Percentiles rank a stretch among this genome's conserved stretches.
Conservation (phyloP, 2,888 invertebrate species). For the Mythimna pallens region DNA sequence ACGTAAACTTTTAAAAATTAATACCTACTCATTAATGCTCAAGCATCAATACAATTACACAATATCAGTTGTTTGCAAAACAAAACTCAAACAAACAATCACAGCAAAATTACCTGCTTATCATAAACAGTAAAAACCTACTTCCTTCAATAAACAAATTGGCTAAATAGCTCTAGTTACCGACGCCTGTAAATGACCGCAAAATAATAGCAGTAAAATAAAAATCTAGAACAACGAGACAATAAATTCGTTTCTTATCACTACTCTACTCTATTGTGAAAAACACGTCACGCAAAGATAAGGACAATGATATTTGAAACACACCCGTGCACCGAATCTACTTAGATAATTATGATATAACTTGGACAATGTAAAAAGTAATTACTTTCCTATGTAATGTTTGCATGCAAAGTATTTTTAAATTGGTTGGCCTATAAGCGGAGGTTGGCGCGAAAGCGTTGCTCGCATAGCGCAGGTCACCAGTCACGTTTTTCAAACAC, state of each 20-base stretch:
- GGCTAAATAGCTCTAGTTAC: neutral
- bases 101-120: neutral
- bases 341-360: conserved; percentile 50
- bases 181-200: neutral
- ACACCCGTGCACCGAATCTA: conserved; percentile 48
- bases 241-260: conserved; percentile 24
- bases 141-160: conserved; percentile 6
- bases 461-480: conserved; percentile 64
- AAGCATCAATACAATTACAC: neutral
- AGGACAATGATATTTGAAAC: conserved; percentile 46
- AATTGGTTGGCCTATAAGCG: conserved; percentile 58
- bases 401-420: conserved; percentile 36
- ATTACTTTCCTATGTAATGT: neutral
- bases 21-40: neutral
- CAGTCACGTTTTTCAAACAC: conserved; percentile 79
- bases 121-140: conserved; percentile 3
- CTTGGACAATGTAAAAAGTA: conserved; percentile 28
- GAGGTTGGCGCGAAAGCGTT: conserved; percentile 63
- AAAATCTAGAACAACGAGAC: conserved; percentile 10
- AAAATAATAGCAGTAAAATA: conserved; percentile 16
- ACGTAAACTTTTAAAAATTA: neutral
- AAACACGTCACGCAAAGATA: conserved; percentile 37
- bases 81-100: conserved; percentile 11
- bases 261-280: conserved; percentile 23
- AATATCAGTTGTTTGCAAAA: conserved; percentile 2